Percentiles rank a stretch among this genome's conserved stretches.
These are phyloP conservation scores for Stichopus horrens DNA, from an alignment of 53 echinoderm and acorn worm genomes.

Conservation along the genomic window DNA sequence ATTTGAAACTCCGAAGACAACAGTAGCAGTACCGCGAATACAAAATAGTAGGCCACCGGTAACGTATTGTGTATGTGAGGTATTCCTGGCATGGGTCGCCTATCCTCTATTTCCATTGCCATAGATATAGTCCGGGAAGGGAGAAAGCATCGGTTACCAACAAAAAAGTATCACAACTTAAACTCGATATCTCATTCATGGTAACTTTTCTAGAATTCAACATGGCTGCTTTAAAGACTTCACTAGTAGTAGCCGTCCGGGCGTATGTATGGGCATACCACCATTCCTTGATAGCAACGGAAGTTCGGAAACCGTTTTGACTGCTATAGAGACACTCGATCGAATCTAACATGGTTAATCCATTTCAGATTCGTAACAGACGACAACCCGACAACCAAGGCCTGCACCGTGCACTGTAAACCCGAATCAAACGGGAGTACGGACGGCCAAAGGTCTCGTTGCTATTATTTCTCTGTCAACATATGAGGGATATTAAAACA, in stretches of 20 bases:
- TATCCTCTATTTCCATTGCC: not conserved
- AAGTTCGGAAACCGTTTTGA: too few relatives aligned
- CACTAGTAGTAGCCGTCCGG: too few relatives aligned
- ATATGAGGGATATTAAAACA: conserved; percentile 25
- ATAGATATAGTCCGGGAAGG: not conserved
- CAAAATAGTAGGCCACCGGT: not conserved
- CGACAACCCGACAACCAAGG: too few relatives aligned
- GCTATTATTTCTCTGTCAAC: conserved; percentile 25
- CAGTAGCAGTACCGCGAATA: not conserved
- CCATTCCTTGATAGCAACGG: too few relatives aligned
- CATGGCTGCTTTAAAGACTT: not conserved
- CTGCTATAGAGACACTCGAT: too few relatives aligned
- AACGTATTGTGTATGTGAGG: not conserved
- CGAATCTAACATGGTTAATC: too few relatives aligned
- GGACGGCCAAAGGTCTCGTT: conserved; percentile 30
- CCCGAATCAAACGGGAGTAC: too few relatives aligned
- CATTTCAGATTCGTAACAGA: too few relatives aligned
- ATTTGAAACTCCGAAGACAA: not conserved
- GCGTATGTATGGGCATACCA: too few relatives aligned
- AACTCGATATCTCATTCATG: not conserved
- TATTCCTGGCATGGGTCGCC: not conserved
- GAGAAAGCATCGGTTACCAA: not conserved
- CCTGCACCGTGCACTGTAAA: too few relatives aligned
- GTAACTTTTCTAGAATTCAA: not conserved
- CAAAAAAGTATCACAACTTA: not conserved